phyloP scores from a whole-genome alignment of 2,888 invertebrate species.

The Sminthurinus aureus region DNA sequence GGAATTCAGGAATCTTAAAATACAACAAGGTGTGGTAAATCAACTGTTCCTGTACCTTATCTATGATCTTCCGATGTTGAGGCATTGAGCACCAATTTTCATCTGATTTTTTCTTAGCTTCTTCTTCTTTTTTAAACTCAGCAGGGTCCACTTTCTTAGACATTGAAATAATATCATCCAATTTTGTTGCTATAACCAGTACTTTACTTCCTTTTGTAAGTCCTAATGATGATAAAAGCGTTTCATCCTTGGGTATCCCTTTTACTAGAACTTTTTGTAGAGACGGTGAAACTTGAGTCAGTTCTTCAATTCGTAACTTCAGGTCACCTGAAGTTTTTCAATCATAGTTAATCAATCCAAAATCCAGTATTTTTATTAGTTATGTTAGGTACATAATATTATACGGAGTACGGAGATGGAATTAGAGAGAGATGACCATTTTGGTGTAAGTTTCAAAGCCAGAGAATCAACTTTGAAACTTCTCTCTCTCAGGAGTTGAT shows the following conservation, averaged over 20 bases:
- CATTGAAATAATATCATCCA: conserved; percentile 84
- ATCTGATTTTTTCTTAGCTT: conserved; percentile 52
- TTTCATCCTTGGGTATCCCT: conserved; percentile 84
- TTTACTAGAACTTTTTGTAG: conserved; percentile 91
- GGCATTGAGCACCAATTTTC: conserved; percentile 50
- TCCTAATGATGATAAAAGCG: conserved; percentile 79
- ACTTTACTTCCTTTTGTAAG: conserved; percentile 84
- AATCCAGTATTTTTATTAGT: too few species aligned
- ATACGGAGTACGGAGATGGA: too few species aligned
- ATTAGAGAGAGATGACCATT: too few species aligned
- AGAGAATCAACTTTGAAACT: too few species aligned
- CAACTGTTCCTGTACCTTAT: conserved; percentile 46
- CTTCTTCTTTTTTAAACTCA: conserved; percentile 61
- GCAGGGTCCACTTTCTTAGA: conserved; percentile 72
- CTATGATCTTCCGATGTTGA: conserved; percentile 55
- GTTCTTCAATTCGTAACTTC: conserved; percentile 49
- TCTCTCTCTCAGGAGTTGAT: too few species aligned
- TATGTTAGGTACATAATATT: too few species aligned
- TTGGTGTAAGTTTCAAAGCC: too few species aligned
- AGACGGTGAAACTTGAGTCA: conserved; percentile 72
- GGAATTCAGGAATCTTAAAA: background rate
- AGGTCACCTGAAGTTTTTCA: conserved; percentile 43
- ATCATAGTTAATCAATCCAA: too few species aligned
- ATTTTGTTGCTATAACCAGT: conserved; percentile 89
- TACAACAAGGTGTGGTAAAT: background rate